Percentiles rank a stretch among this genome's conserved stretches.
These are phyloP conservation scores for Columba janthina DNA, from an alignment of 2,113 vertebrate species.

Conservation along the genomic window DNA sequence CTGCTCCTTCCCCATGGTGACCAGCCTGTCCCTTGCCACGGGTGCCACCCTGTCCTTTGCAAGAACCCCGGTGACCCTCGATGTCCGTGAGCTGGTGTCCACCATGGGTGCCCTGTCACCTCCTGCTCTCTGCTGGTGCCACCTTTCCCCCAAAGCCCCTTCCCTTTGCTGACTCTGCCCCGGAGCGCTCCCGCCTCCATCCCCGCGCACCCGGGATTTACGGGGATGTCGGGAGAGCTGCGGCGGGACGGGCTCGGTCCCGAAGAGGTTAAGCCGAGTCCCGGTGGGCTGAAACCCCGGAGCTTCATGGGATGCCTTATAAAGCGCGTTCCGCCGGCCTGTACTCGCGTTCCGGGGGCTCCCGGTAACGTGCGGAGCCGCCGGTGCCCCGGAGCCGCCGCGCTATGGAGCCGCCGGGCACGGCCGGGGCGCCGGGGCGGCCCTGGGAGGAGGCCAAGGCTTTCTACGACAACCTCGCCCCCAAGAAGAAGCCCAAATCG, in stretches of 20 bases:
- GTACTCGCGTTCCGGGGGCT: not conserved
- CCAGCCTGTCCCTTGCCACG: not conserved
- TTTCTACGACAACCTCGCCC: constrained; percentile 74
- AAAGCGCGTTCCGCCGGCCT: constrained; percentile 21
- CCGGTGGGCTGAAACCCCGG: constrained; percentile 31
- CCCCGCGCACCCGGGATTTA: not conserved
- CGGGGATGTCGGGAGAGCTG: too few species aligned
- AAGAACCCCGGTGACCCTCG: rapidly evolving
- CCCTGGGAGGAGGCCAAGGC: constrained; percentile 75
- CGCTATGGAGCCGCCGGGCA: constrained; percentile 14
- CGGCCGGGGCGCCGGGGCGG: not conserved
- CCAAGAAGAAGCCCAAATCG: constrained; percentile 81
- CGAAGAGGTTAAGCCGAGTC: constrained; percentile 56
- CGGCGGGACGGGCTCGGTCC: not conserved
- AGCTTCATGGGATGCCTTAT: constrained; percentile 64
- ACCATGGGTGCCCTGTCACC: not conserved
- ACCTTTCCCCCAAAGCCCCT: not conserved
- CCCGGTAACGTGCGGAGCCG: not conserved
- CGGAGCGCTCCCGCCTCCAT: not conserved
- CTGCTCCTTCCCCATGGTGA: rapidly evolving
- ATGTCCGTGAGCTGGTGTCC: rapidly evolving
- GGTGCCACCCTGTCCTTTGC: not conserved
- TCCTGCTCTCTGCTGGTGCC: not conserved
- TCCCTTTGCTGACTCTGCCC: not conserved
- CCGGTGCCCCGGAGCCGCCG: not conserved